Evolutionary conservation across 2,113 vertebrate genomes (phyloP).

Genomic region (Neotoma lepida): DNA sequence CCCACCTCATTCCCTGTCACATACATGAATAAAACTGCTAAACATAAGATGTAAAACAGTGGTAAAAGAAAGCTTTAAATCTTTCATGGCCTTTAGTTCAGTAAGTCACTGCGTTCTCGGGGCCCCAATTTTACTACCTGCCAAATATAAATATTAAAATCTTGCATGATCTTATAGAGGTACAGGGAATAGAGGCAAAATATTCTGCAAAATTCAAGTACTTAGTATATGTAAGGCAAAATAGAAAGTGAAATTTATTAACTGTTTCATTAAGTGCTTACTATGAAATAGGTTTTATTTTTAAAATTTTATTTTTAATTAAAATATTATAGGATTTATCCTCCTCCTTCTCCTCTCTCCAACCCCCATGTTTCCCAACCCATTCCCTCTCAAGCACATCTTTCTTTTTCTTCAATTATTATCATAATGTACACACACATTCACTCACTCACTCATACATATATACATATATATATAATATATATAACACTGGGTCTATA

Average conservation of each 20-base stretch:
- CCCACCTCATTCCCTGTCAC: neutral
- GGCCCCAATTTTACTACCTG: neutral
- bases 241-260: neutral
- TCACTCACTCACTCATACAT: neutral
- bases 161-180: neutral
- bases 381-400: neutral
- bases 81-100: neutral
- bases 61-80: neutral
- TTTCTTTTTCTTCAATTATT: neutral
- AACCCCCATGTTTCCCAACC: neutral
- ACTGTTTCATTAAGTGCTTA: neutral
- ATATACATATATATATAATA: neutral
- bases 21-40: neutral
- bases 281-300: neutral
- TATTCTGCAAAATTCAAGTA: neutral
- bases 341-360: neutral
- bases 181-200: neutral
- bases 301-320: neutral
- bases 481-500: neutral
- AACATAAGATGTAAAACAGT: neutral
- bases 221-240: neutral
- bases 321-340: neutral
- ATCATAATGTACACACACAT: neutral
- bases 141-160: neutral
- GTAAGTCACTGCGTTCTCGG: neutral